phyloP scores from a whole-genome alignment of 1,140 invertebrate genomes.

The Drosophila fuyamai region DNA sequence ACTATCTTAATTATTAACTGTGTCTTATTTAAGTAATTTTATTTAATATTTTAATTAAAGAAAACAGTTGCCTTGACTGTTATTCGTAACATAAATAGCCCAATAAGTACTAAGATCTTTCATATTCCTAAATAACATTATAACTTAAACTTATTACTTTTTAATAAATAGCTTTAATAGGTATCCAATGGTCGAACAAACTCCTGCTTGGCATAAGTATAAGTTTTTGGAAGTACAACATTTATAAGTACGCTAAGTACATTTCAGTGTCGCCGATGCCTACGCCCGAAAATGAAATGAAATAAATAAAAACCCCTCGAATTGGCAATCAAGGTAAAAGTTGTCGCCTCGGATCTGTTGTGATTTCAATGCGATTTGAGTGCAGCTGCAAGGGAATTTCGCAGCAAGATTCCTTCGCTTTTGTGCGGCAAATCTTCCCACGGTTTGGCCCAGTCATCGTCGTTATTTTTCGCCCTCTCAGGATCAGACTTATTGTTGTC shows the following conservation, averaged over 20 bases:
- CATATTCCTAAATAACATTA: no score
- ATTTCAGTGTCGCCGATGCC: conserved; percentile 43
- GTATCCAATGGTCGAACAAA: conserved; percentile 4
- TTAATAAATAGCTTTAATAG: background rate
- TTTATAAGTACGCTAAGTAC: conserved; percentile 21
- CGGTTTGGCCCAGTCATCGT: conserved; percentile 70
- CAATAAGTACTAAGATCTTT: no score
- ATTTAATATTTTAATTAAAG: no score
- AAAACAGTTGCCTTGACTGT: no score
- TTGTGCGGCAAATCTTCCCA: conserved; percentile 80
- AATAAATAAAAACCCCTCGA: conserved; percentile 26
- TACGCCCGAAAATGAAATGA: conserved; percentile 38
- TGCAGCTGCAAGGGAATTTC: conserved; percentile 75
- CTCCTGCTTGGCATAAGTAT: background rate
- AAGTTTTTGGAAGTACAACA: background rate
- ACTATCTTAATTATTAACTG: no score
- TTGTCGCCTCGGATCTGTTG: conserved; percentile 40
- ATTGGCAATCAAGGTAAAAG: conserved; percentile 34
- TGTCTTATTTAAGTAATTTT: no score
- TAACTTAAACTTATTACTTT: background rate
- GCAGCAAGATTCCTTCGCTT: conserved; percentile 43
- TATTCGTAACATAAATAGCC: no score
- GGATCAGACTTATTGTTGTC: conserved; percentile 41
- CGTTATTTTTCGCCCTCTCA: conserved; percentile 51
- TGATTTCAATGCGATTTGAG: conserved; percentile 42